Base-by-base conservation (phyloP, 2,113 vertebrate species). In the Phylloscopus trochilus region DNA sequence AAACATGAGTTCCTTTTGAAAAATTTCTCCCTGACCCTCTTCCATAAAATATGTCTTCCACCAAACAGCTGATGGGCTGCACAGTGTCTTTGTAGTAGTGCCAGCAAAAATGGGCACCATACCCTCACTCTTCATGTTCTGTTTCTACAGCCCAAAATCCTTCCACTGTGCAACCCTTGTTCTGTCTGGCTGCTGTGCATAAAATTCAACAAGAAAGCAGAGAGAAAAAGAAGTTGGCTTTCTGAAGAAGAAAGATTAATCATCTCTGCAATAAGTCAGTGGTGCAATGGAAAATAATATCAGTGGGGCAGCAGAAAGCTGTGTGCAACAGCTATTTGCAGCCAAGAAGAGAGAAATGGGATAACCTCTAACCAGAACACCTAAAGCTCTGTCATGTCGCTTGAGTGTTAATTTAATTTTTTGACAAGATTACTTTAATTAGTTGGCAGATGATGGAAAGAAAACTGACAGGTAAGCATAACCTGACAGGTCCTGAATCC, bases 361-460 rank as follows among this genome's bases (percentile, higher is more conserved):
- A 77, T 91, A 91, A 94, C 87, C 82, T 94, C 69, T 64, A 35
- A 24, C 35, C 52, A 67, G 14, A 59, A 47, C 27, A 39, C 37
- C 85, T 33, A 77, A 64, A 63, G 63, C 39, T 44, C 15, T 62
- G n/a, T 79, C 89, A 56, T 73, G 82, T 94, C 74, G 77, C 75
- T 88, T 59, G 74, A 87, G 39, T 70, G 60, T 83, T 94, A 90
- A 90, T 82, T 90, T 74, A 89, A 92, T 94, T 75, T 80, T 92
- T 92, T 83, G 52, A 92, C 84, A 91, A 95, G 51, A 77, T 93
- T 87, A 81, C 68, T 67, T 93, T 95, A 91, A 95, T 96, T 92
- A 93, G 76, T 58, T 90, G 95, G 75, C 90, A 96, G 41, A 84
- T n/a, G 63, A 96, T 64, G 86, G 81, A 74, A 88, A 83, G 49